Evolutionary conservation across 2,797 vertebrate species (phyloP), one percentile per base, ranked within the genome.

Genomic region (Lepidocolaptes lacrymiger): DNA sequence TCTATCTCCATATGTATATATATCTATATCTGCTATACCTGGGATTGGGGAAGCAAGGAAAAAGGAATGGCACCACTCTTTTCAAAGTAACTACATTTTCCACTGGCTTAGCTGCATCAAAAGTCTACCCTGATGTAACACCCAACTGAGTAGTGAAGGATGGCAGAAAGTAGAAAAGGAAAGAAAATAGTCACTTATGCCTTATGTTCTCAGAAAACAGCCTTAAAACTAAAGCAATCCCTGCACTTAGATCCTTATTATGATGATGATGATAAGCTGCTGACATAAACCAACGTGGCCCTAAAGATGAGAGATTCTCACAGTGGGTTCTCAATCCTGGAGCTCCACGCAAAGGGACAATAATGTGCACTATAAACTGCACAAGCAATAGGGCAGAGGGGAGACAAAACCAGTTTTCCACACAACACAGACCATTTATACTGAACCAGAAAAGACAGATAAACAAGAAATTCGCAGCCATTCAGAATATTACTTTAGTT

Each of bases 31-130:
- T 56, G 58, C 24, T 30, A 52, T 39, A 51, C 14, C 21, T 43
- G 51, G 10, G 36, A 30, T 0, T 68, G n/a, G 10, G 17, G 11
- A 89, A 81, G 36, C 1, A 0, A 14, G 17, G 12, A 14, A 77
- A 77, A 77, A 69, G 21, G 16, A 87, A 73, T 14, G 37, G 26
- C 30, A 41, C 6, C 16, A 26, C 32, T 52, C 44, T 59, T 77
- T 64, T 28, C 39, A 58, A 58, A 62, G 37, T 22, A 80, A 41
- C 15, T 34, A 19, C 21, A 27, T 72, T 76, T 66, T 58, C 43
- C 14, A 77, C 5, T 48, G 62, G 20, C 19, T 78, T 26, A 84
- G 48, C 59, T 73, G 10, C 34, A 61, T 32, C 46, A 46, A 14
- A 84, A 72, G 20, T 26, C 55, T 30, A 27, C 27, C 28, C 9